Conservation (phyloP, 2,888 invertebrate species). For the Drosophila birchii region DNA sequence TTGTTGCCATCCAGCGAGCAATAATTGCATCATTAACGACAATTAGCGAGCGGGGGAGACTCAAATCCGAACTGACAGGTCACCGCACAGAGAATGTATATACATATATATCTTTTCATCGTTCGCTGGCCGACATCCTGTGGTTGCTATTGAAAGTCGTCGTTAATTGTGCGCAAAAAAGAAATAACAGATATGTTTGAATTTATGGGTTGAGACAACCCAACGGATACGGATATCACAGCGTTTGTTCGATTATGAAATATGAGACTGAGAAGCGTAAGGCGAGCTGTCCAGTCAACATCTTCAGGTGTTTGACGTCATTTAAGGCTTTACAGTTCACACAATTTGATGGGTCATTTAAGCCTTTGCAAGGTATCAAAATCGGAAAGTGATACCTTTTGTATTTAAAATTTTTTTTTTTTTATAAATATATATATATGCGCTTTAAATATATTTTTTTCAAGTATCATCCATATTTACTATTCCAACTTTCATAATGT, state of each 20-base stretch:
- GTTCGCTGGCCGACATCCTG: constrained; percentile 27
- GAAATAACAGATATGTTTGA: constrained; percentile 13
- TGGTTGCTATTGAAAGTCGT: constrained; percentile 38
- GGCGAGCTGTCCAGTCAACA: constrained; percentile 19
- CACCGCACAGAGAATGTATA: constrained; percentile 29
- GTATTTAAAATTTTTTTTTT: background rate
- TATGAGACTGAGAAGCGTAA: constrained; percentile 53
- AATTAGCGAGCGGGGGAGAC: constrained; percentile 58
- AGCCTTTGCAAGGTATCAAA: background rate
- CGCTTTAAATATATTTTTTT: background rate
- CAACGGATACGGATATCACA: constrained; percentile 29
- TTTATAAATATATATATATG: no score
- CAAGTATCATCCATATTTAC: no score
- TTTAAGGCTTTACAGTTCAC: constrained; percentile 1
- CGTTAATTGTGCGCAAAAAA: constrained; percentile 43
- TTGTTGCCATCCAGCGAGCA: constrained; percentile 38
- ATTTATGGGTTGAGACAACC: constrained; percentile 32
- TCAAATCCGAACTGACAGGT: constrained; percentile 39
- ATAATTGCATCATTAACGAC: constrained; percentile 77
- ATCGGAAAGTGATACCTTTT: background rate
- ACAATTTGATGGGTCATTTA: background rate
- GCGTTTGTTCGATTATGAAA: constrained; percentile 47
- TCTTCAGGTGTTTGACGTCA: constrained; percentile 59
- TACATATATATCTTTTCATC: constrained; percentile 10
- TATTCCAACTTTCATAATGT: background rate